Percentiles rank a stretch among this genome's conserved stretches.
These are phyloP conservation scores for Bhutanitis thaidina DNA, from an alignment of 2,888 invertebrate genomes.

Conservation along the genomic window DNA sequence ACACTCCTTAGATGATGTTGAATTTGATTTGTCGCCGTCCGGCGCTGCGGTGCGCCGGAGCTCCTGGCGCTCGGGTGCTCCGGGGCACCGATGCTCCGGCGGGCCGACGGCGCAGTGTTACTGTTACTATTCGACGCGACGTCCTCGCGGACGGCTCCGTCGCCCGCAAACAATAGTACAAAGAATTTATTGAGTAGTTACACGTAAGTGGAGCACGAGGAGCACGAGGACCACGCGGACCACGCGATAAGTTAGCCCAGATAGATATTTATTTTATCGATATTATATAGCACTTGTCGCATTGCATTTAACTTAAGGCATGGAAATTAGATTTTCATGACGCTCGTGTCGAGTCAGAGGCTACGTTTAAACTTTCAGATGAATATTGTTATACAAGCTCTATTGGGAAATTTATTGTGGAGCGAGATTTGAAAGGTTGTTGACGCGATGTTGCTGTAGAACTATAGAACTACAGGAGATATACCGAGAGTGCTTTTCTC, in stretches of 20 bases:
- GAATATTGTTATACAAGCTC: slow-evolving; percentile 20
- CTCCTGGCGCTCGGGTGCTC: not conserved
- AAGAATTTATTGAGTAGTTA: slow-evolving; percentile 63
- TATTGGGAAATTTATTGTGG: not conserved
- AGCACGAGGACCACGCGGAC: slow-evolving; percentile 74
- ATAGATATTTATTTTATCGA: slow-evolving; percentile 71
- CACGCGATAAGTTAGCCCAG: slow-evolving; percentile 64
- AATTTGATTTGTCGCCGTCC: not conserved
- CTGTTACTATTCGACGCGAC: not conserved
- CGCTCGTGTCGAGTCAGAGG: slow-evolving; percentile 42
- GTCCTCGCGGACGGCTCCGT: no score
- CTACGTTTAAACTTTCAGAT: slow-evolving; percentile 28
- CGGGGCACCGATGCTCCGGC: slow-evolving; percentile 18
- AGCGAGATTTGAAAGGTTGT: not conserved
- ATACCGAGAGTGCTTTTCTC: slow-evolving; percentile 59
- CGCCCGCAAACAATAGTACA: slow-evolving; percentile 61
- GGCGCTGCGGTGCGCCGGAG: not conserved
- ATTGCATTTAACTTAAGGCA: slow-evolving; percentile 66
- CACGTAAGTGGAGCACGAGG: slow-evolving; percentile 68
- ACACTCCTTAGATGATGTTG: not conserved
- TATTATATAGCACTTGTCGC: slow-evolving; percentile 58
- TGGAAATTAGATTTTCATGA: slow-evolving; percentile 61
- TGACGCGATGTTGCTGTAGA: slow-evolving; percentile 7
- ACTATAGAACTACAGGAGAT: not conserved
- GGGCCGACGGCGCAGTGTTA: slow-evolving; percentile 25